phyloP scores from a whole-genome alignment of 2,113 vertebrate genomes.

The Chamaetylas fuelleborni region DNA sequence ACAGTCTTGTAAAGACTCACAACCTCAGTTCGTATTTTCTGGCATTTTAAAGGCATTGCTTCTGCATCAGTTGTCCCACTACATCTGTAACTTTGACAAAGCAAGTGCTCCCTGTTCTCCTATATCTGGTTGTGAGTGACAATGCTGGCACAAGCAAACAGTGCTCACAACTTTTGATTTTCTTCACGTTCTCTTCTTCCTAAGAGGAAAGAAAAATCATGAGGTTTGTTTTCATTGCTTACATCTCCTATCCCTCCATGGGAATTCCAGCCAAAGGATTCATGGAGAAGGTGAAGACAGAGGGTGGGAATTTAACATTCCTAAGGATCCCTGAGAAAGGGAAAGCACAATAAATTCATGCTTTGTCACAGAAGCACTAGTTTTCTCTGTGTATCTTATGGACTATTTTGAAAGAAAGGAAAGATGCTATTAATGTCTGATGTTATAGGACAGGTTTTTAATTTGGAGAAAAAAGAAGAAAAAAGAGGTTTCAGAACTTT shows the following conservation, averaged over 20 bases:
- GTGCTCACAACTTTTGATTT: background rate
- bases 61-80: background rate
- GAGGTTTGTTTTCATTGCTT: background rate
- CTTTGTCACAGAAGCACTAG: background rate
- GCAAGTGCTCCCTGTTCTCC: background rate
- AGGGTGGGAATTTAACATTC: background rate
- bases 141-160: background rate
- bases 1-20: background rate
- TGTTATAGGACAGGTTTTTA: background rate
- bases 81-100: background rate
- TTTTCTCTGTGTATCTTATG: background rate
- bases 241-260: background rate
- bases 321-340: background rate
- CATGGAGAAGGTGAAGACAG: background rate
- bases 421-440: background rate
- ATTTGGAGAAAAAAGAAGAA: background rate
- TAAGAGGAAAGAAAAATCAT: background rate
- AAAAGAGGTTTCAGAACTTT: background rate
- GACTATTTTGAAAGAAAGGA: background rate
- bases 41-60: background rate
- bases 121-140: background rate
- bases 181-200: background rate
- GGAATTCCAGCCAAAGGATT: background rate
- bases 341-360: background rate
- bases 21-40: background rate